Base-by-base conservation (phyloP, 1,140 invertebrate genomes). In the Phenacoccus solenopsis region DNA sequence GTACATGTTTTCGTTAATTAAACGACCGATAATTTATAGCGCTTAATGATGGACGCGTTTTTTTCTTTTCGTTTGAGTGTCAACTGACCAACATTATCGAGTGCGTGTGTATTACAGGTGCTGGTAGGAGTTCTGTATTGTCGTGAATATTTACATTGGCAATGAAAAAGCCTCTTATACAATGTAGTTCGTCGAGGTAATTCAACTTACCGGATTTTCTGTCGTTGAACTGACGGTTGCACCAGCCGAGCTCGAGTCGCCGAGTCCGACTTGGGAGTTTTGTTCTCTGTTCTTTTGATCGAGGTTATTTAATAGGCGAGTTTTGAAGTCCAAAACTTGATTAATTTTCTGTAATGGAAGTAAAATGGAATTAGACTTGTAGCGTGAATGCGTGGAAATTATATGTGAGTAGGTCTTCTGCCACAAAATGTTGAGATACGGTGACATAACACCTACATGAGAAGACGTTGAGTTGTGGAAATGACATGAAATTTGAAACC, bases 321-420 rank as follows among this genome's bases (percentile, higher is more conserved):
- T 73, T 70, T 74, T 75, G 16, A 74, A 73, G 20, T 73, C 74
- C 30, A 75, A 73, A 68, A 75, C 64, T 61, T 75, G 73, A 64
- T 75, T 75, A 72, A 75, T 73, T 75, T 75, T 74, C 74, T 75
- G 68, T 20, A 64, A 69, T n/a, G n/a, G n/a, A n/a, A n/a, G n/a
- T n/a, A n/a, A n/a, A n/a, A n/a, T n/a, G n/a, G n/a, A n/a, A n/a
- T n/a, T n/a, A n/a, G n/a, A n/a, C n/a, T n/a, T n/a, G n/a, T n/a
- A n/a, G n/a, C n/a, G n/a, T n/a, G n/a, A n/a, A n/a, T n/a, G n/a
- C n/a, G n/a, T n/a, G n/a, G n/a, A n/a, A n/a, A n/a, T n/a, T n/a
- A n/a, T n/a, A n/a, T n/a, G n/a, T n/a, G n/a, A n/a, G n/a, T n/a
- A n/a, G n/a, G n/a, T n/a, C n/a, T n/a, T n/a, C n/a, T n/a, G n/a